These are phyloP conservation scores for Blastomussa wellsi DNA, from an alignment of 92 coral and sea anemone genomes.

Conservation along the genomic window DNA sequence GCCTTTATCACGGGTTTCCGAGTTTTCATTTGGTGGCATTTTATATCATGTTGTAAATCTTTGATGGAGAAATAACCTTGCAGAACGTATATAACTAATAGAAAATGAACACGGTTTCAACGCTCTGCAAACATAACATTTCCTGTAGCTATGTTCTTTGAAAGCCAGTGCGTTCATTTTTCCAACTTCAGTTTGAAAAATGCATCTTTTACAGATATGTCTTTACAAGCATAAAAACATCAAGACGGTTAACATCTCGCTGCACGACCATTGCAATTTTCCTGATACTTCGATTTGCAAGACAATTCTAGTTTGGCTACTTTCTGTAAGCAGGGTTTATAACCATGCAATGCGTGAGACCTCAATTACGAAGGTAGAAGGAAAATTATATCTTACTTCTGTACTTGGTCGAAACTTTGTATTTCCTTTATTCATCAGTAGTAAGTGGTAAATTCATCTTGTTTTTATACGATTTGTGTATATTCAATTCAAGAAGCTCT, in stretches of 20 bases:
- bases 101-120: background rate
- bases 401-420: background rate
- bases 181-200: background rate
- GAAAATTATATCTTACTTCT: background rate
- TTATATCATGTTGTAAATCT: background rate
- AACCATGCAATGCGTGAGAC: background rate
- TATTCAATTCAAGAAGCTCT: background rate
- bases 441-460: background rate
- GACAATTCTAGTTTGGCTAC: background rate
- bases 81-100: background rate
- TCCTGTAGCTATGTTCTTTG: too few relatives aligned
- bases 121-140: background rate
- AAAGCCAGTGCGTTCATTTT: too few relatives aligned
- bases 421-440: background rate
- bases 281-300: too few relatives aligned
- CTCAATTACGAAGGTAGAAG: background rate
- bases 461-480: background rate
- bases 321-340: background rate
- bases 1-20: too few relatives aligned
- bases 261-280: too few relatives aligned
- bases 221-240: too few relatives aligned
- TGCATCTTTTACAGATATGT: background rate
- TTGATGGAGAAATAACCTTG: background rate
- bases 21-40: too few relatives aligned
- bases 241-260: too few relatives aligned